Conservation (phyloP, 2,797 vertebrate genomes). For the Dromococcyx pavoninus region DNA sequence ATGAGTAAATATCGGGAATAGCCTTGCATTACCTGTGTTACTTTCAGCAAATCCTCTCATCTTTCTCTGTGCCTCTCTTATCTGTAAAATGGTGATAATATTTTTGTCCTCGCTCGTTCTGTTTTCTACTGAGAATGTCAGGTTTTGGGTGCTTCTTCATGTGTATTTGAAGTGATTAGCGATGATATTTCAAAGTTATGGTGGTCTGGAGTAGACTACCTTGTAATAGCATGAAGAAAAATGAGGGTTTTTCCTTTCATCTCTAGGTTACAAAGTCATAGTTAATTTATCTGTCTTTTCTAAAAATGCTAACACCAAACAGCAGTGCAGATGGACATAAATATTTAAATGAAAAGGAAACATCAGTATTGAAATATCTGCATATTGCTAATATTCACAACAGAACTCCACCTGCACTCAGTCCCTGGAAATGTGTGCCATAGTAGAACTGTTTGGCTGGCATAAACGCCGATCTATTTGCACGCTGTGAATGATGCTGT, state of each 20-base stretch:
- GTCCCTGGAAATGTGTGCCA: neutral
- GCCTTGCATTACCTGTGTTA: slow-evolving; percentile 16
- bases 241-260: neutral
- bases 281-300: slow-evolving; percentile 8
- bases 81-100: slow-evolving; percentile 11
- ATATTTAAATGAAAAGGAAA: neutral
- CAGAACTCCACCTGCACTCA: neutral
- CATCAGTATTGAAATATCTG: neutral
- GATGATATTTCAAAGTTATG: neutral
- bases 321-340: slow-evolving; percentile 4
- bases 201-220: neutral
- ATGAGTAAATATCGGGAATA: slow-evolving; percentile 20
- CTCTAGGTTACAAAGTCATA: neutral
- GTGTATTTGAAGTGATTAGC: neutral
- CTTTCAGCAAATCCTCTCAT: neutral
- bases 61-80: neutral
- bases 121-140: neutral
- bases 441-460: neutral
- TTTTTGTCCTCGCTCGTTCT: slow-evolving; percentile 24
- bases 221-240: neutral
- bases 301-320: neutral
- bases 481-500: neutral
- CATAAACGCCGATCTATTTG: neutral
- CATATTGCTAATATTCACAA: neutral
- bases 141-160: neutral